Conservation (phyloP, 2,113 vertebrate genomes). For the Panthera uncia region DNA sequence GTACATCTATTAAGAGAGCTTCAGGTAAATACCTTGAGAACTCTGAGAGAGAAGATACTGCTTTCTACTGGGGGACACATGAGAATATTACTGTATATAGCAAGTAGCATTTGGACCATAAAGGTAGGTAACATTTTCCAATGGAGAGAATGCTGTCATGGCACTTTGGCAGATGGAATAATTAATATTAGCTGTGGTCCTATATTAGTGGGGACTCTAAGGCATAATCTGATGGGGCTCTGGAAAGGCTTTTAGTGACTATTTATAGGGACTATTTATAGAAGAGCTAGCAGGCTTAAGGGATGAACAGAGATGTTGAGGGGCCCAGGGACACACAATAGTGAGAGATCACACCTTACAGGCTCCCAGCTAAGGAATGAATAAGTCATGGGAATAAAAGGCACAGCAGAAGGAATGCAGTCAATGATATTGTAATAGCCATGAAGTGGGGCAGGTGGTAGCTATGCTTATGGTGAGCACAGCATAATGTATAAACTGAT, state of each 20-base stretch:
- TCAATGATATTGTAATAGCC: not conserved
- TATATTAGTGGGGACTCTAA: not conserved
- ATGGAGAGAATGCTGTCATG: not conserved
- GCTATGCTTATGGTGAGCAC: not conserved
- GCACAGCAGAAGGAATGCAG: not conserved
- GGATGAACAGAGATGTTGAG: not conserved
- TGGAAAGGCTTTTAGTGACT: not conserved
- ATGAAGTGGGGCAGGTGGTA: not conserved
- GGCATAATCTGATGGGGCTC: no score
- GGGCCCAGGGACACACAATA: no score
- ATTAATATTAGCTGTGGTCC: no score
- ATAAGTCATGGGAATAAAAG: not conserved
- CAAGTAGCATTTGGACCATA: not conserved
- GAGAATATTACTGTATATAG: not conserved
- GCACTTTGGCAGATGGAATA: not conserved
- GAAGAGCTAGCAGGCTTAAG: not conserved
- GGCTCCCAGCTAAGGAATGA: not conserved
- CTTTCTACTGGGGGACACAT: not conserved
- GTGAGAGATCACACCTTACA: not conserved
- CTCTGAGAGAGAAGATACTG: not conserved
- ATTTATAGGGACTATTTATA: not conserved
- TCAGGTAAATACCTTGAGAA: not conserved
- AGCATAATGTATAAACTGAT: not conserved
- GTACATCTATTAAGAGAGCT: not conserved
- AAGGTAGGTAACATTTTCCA: not conserved